Evolutionary conservation across 2,797 vertebrate genomes (phyloP).

Genomic region (Discoglossus pictus): DNA sequence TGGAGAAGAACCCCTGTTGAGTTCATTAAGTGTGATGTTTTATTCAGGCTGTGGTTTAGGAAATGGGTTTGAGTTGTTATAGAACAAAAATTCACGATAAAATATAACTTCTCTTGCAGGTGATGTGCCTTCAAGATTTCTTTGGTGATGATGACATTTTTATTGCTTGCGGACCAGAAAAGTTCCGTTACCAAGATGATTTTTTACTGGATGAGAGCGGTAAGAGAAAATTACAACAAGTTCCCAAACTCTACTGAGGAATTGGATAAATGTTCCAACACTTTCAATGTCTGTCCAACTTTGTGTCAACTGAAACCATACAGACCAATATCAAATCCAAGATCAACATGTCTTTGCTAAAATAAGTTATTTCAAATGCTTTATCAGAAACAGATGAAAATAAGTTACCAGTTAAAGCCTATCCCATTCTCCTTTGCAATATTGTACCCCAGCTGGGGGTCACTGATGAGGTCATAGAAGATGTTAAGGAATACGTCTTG

Average conservation of each 20-base stretch:
- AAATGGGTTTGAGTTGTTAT: conserved; percentile 22
- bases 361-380: conserved; percentile 60
- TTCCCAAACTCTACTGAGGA: conserved; percentile 55
- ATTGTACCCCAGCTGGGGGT: too few species aligned
- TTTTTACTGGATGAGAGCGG: conserved; percentile 96
- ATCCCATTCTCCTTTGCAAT: too few species aligned
- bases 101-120: conserved; percentile 72
- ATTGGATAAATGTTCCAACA: conserved; percentile 54
- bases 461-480: too few species aligned
- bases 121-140: conserved; percentile 95
- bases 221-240: conserved; percentile 67
- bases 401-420: conserved; percentile 11
- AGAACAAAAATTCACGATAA: conserved; percentile 7
- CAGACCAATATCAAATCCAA: conserved; percentile 58
- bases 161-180: conserved; percentile 97
- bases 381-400: conserved; percentile 64
- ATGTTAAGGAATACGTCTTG: too few species aligned
- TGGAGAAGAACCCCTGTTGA: conserved; percentile 56
- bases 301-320: conserved; percentile 52
- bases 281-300: conserved; percentile 52
- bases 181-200: conserved; percentile 98
- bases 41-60: conserved; percentile 39
- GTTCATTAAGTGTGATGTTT: conserved; percentile 60
- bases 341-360: conserved; percentile 53
- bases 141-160: conserved; percentile 98